Evolutionary conservation across 1,140 invertebrate species (phyloP), one percentile per base, ranked within the genome.

Genomic region (Ceratina calcarata): DNA sequence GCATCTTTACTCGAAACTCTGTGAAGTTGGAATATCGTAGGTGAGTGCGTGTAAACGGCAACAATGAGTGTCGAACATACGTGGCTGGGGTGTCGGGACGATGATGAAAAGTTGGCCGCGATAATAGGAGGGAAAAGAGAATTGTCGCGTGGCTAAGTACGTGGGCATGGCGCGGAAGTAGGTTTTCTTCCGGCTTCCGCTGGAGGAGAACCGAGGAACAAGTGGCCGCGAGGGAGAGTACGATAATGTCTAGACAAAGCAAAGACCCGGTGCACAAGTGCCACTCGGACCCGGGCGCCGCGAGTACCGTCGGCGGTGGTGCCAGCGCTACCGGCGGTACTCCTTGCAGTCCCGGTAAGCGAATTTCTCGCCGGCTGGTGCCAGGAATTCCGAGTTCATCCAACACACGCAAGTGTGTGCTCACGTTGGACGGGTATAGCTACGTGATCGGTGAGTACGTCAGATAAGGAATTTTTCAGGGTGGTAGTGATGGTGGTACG

Each of bases 371-470:
- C 8, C 81, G 81, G 60, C 80, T 90, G 71, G 91, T 93, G 27
- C 91, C 91, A 32, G 83, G 85, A 20, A 78, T 88, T 58, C 65
- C 80, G 22, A 83, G 86, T 45, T 85, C 86, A 4, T 81, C 86
- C 58, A 94, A 94, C 68, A 93, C 95, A 15, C 94, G 95, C 86
- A 96, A 96, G 92, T 97, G 96, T 91, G 95, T 96, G 45, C 94
- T 96, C 66, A 97, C 95, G 32, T 93, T 97, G 68, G 96, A 96
- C 89, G 96, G 96, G 86, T 96, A 96, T 92, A 96, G 95, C 78
- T 97, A 97, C 91, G 95, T 97, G 85, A 97, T 97, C 93, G 96
- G 96, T 97, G 93, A 96, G 95, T 93, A 83, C 37, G 13, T 16
- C 16, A 53, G 78, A 79, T 79, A 79, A 79, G 13, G 37, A 67